phyloP scores from a whole-genome alignment of 2,113 vertebrate genomes.

The Brachypodius melanocephalos region DNA sequence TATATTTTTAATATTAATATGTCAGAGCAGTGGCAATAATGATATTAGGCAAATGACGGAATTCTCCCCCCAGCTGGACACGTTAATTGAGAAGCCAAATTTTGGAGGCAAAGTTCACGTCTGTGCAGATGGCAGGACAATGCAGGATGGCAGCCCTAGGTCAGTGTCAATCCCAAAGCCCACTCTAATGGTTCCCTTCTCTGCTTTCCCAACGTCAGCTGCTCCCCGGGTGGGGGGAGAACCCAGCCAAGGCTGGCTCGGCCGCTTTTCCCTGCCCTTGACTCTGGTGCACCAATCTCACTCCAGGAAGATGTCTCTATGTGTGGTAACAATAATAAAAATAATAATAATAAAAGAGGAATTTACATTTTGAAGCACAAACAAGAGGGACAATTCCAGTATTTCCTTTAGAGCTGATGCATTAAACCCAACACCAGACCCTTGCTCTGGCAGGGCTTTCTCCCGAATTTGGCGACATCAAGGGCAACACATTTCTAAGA shows the following conservation, averaged over 20 bases:
- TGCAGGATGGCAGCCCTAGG: slow-evolving; percentile 81
- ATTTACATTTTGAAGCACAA: neutral
- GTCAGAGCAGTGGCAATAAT: slow-evolving; percentile 83
- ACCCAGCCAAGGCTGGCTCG: slow-evolving; percentile 65
- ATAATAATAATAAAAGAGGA: neutral
- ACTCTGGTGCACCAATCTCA: slow-evolving; percentile 73
- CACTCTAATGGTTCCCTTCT: slow-evolving; percentile 84
- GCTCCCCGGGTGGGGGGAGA: slow-evolving; percentile 76
- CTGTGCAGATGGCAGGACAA: slow-evolving; percentile 94
- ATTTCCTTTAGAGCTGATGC: neutral
- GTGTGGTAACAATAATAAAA: neutral
- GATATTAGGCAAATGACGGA: slow-evolving; percentile 90
- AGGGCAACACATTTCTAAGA: neutral
- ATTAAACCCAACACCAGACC: neutral
- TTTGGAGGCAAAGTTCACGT: slow-evolving; percentile 92
- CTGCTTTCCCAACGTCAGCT: slow-evolving; percentile 72
- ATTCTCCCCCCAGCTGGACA: slow-evolving; percentile 95
- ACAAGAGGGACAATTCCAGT: neutral
- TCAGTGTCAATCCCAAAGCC: slow-evolving; percentile 86
- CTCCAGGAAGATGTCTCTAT: slow-evolving; percentile 26
- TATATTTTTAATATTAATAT: slow-evolving; percentile 88
- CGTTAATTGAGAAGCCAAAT: slow-evolving; percentile 96
- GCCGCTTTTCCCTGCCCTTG: slow-evolving; percentile 78
- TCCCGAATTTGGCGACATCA: neutral
- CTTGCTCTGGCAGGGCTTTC: neutral